phyloP scores from a whole-genome alignment of 1,140 invertebrate genomes.

The Vanessa tameamea region DNA sequence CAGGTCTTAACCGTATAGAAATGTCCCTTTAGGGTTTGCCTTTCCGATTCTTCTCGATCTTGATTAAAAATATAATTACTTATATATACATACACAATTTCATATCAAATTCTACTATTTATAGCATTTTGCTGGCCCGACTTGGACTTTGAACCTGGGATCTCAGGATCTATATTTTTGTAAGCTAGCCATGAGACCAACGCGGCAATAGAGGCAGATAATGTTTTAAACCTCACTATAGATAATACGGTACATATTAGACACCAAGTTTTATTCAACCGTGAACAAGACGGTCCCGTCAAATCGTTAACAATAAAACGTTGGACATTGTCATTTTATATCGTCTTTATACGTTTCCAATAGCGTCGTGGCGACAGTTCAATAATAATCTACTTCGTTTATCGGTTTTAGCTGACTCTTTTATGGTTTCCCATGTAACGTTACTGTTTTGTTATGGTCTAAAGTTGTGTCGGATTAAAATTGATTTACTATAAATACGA shows the following conservation, averaged over 20 bases:
- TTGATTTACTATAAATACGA: background rate
- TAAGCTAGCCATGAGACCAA: too few species aligned
- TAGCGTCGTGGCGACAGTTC: slow-evolving; percentile 24
- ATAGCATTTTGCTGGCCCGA: too few species aligned
- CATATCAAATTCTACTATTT: too few species aligned
- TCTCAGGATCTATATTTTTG: too few species aligned
- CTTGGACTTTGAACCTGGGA: too few species aligned
- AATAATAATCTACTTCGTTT: slow-evolving; percentile 27
- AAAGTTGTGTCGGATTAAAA: background rate
- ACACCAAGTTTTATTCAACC: background rate
- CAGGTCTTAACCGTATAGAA: too few species aligned
- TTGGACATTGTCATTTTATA: slow-evolving; percentile 28
- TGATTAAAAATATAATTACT: too few species aligned
- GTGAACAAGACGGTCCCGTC: slow-evolving; percentile 2
- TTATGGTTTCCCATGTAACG: slow-evolving; percentile 16
- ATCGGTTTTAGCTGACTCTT: slow-evolving; percentile 25
- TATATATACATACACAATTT: too few species aligned
- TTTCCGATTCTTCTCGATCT: too few species aligned
- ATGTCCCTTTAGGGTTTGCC: too few species aligned
- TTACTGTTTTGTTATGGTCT: slow-evolving; percentile 20
- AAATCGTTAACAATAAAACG: slow-evolving; percentile 24
- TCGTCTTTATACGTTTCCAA: slow-evolving; percentile 34
- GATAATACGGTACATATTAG: background rate
- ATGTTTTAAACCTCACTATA: too few species aligned
- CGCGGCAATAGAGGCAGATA: too few species aligned